phyloP scores from a whole-genome alignment of 2,797 vertebrate species.

The Megalops cyprinoides region DNA sequence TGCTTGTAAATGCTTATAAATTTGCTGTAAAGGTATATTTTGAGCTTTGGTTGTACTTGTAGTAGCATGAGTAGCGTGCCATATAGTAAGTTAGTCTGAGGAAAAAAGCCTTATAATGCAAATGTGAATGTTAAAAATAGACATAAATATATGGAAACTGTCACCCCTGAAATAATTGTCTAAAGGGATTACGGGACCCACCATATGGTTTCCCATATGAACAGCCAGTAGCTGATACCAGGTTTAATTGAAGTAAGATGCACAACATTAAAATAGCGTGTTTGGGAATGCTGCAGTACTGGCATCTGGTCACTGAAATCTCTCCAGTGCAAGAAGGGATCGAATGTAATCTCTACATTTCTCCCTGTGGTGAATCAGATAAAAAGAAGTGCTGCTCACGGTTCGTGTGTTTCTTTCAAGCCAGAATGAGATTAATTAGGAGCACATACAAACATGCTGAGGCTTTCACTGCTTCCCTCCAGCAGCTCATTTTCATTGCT shows the following conservation, averaged over 20 bases:
- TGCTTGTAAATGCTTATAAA: background rate
- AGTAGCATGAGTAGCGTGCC: conserved; percentile 7
- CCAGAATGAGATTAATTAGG: background rate
- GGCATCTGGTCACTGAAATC: background rate
- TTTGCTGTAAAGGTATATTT: background rate
- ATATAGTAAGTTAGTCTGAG: no score
- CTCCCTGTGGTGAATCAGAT: background rate
- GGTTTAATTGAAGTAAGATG: background rate
- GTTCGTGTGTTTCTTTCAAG: background rate
- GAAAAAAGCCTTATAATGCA: background rate
- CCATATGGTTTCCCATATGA: background rate
- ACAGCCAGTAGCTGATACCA: background rate
- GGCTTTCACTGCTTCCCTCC: background rate
- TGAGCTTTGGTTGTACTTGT: background rate
- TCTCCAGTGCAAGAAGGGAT: background rate
- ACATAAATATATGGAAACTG: background rate
- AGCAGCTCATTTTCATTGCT: background rate
- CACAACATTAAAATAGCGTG: background rate
- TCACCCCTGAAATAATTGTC: conserved; percentile 1
- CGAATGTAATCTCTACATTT: background rate
- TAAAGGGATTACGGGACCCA: background rate
- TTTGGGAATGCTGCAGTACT: no score
- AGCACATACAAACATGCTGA: background rate
- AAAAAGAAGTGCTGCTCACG: background rate
- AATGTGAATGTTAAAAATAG: background rate